A percentile compares a stretch with the other conserved stretches of the same genome.
Evolutionary conservation across 2,888 invertebrate species (phyloP).

Genomic region (Drosophila dives): DNA sequence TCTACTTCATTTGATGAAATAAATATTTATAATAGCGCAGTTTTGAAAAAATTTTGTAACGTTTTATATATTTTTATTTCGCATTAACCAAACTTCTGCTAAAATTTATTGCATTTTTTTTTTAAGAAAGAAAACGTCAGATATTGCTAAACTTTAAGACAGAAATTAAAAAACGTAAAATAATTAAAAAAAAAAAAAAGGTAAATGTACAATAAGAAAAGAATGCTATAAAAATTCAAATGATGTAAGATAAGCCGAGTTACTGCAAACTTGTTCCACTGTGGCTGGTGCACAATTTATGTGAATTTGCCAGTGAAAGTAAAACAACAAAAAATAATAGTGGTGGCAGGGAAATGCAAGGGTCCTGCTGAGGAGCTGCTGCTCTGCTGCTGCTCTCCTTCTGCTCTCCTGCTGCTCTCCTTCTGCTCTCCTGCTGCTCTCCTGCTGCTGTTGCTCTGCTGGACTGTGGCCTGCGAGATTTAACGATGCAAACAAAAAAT

Average conservation of each 20-base stretch:
- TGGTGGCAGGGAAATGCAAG: not conserved
- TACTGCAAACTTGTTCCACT: slow-evolving; percentile 17
- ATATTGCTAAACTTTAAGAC: too few species aligned
- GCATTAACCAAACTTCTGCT: too few species aligned
- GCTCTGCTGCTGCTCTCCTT: not conserved
- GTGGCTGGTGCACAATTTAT: slow-evolving; percentile 64
- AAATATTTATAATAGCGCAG: too few species aligned
- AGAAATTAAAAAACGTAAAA: too few species aligned
- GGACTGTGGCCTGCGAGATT: slow-evolving; percentile 25
- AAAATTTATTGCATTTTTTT: too few species aligned
- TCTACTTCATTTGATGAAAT: too few species aligned
- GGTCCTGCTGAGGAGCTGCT: not conserved
- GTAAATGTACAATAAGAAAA: not conserved
- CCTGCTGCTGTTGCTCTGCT: slow-evolving; percentile 3
- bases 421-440: not conserved
- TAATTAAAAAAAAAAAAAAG: too few species aligned
- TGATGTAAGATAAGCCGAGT: not conserved
- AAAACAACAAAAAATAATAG: not conserved
- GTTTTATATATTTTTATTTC: too few species aligned
- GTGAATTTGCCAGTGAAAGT: slow-evolving; percentile 49
- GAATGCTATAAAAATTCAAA: not conserved
- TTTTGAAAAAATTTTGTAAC: too few species aligned
- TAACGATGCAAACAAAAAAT: slow-evolving; percentile 71
- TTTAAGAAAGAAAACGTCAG: too few species aligned
- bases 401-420: not conserved